phyloP scores from a whole-genome alignment of 2,888 invertebrate species.

The Xestia ashworthii region DNA sequence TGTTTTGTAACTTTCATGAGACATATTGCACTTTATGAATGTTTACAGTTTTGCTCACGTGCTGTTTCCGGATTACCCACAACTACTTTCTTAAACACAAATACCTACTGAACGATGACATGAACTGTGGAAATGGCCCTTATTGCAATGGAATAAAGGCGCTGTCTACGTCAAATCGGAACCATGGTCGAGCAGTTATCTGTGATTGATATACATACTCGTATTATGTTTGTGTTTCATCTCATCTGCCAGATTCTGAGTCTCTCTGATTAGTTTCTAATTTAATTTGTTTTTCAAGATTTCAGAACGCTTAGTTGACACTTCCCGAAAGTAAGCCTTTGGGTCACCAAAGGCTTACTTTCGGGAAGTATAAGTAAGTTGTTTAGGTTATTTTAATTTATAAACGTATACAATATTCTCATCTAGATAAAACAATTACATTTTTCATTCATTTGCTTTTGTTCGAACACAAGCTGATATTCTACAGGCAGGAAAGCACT shows the following conservation, averaged over 20 bases:
- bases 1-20: slow-evolving; percentile 20
- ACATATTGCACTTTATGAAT: slow-evolving; percentile 22
- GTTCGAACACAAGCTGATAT: background rate
- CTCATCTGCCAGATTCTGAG: background rate
- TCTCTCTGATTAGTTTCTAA: background rate
- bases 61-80: slow-evolving; percentile 27
- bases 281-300: background rate
- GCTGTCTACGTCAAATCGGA: background rate
- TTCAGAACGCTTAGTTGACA: no score
- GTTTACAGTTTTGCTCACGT: slow-evolving; percentile 33
- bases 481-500: background rate
- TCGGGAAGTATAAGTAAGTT: no score
- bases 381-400: no score
- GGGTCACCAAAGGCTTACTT: no score
- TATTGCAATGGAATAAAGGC: slow-evolving; percentile 5
- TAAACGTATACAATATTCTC: no score
- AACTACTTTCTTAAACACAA: slow-evolving; percentile 12
- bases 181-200: no score
- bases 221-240: background rate
- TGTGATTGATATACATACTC: background rate
- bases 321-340: no score
- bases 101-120: background rate
- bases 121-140: slow-evolving; percentile 1
- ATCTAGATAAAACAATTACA: no score
- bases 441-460: background rate